Conservation (phyloP, 2,797 vertebrate genomes). For the Poeciliopsis turneri region DNA sequence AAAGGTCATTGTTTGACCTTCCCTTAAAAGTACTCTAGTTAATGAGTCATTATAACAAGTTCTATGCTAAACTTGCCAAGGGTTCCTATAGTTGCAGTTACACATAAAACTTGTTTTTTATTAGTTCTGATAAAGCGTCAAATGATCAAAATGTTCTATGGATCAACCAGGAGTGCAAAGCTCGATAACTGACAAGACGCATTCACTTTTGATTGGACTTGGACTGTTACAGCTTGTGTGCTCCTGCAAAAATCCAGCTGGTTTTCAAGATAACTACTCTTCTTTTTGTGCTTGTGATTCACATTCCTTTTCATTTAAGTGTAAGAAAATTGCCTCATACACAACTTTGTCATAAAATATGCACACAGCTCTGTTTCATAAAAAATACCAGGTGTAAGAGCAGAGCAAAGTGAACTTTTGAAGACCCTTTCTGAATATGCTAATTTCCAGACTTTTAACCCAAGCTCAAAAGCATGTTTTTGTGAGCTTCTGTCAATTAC, state of each 20-base stretch:
- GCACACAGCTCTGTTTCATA: slow-evolving; percentile 1
- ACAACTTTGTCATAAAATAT: slow-evolving; percentile 22
- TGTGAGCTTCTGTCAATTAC: slow-evolving; percentile 33
- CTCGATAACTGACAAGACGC: not conserved
- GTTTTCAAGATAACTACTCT: not conserved
- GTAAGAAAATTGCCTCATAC: slow-evolving; percentile 15
- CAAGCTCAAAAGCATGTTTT: slow-evolving; percentile 31
- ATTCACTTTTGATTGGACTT: not conserved
- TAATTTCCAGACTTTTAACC: slow-evolving; percentile 26
- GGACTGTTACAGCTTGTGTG: not conserved
- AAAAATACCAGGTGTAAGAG: slow-evolving; percentile 17
- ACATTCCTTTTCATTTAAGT: slow-evolving; percentile 6
- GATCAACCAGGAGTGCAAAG: not conserved
- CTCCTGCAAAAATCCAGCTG: not conserved
- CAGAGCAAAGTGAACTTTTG: slow-evolving; percentile 11
- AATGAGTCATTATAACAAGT: not conserved
- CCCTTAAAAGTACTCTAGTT: not conserved
- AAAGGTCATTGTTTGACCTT: not conserved
- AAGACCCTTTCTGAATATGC: slow-evolving; percentile 16
- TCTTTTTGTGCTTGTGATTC: slow-evolving; percentile 1
- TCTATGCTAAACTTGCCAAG: not conserved
- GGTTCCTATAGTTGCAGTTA: not conserved
- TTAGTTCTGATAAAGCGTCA: not conserved
- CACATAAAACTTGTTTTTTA: not conserved
- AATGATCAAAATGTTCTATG: not conserved